A percentile compares a stretch with the other conserved stretches of the same genome.
These are phyloP conservation scores for Triops cancriformis DNA, from an alignment of 1,140 invertebrate genomes.

Conservation along the genomic window DNA sequence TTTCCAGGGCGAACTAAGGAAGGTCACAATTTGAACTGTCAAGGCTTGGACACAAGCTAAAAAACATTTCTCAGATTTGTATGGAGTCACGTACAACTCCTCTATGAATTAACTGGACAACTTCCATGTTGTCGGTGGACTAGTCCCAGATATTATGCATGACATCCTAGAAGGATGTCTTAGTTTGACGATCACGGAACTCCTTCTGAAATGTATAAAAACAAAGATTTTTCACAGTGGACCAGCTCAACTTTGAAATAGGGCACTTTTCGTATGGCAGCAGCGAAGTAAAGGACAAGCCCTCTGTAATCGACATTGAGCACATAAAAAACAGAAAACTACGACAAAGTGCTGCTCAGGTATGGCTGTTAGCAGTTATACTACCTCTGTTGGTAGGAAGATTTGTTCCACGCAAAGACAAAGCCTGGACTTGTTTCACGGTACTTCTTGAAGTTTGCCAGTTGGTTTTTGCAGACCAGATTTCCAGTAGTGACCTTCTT, in stretches of 20 bases:
- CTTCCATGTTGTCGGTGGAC: too few species aligned
- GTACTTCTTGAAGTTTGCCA: not conserved
- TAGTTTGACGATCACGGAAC: constrained; percentile 1
- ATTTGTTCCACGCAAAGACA: constrained; percentile 15
- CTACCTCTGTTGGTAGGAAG: constrained; percentile 17
- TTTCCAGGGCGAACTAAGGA: constrained; percentile 10
- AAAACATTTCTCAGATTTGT: constrained; percentile 23
- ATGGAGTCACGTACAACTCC: constrained; percentile 16
- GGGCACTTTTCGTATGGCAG: constrained; percentile 21
- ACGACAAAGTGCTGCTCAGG: constrained; percentile 15
- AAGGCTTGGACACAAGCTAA: constrained; percentile 18
- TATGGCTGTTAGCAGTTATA: constrained; percentile 17
- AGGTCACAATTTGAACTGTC: constrained; percentile 15
- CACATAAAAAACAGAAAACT: constrained; percentile 23
- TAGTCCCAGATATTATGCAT: too few species aligned
- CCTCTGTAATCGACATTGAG: constrained; percentile 16
- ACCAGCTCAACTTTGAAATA: constrained; percentile 17
- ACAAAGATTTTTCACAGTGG: constrained; percentile 19
- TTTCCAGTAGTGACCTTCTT: constrained; percentile 3
- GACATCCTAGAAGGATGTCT: too few species aligned
- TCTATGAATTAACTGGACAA: constrained; percentile 24
- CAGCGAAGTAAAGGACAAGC: too few species aligned
- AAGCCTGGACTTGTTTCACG: constrained; percentile 19
- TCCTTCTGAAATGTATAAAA: constrained; percentile 16
- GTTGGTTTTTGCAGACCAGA: constrained; percentile 22